A percentile compares a stretch with the other conserved stretches of the same genome.
These are phyloP conservation scores for Ophion obscuratus DNA, from an alignment of 2,888 invertebrate genomes.

Conservation along the genomic window DNA sequence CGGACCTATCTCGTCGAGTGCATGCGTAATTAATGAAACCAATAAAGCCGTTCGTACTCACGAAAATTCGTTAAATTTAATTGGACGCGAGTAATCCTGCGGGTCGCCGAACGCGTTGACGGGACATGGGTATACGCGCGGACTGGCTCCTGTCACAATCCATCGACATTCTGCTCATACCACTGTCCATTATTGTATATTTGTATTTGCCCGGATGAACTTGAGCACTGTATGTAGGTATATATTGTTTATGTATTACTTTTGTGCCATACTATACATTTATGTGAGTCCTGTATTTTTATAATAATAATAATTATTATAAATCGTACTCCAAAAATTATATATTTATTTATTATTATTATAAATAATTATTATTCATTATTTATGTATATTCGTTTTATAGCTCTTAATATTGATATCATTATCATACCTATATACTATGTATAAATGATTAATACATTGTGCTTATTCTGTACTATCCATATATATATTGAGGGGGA, in stretches of 20 bases:
- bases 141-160: constrained; percentile 15
- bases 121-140: constrained; percentile 17
- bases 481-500: no score
- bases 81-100: constrained; percentile 81
- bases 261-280: not conserved
- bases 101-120: constrained; percentile 58
- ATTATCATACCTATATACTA: no score
- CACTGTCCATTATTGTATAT: not conserved
- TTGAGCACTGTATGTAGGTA: not conserved
- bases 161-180: constrained; percentile 24
- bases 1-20: constrained; percentile 65
- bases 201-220: not conserved
- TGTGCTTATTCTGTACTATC: no score
- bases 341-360: no score
- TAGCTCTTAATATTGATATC: no score
- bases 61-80: constrained; percentile 83
- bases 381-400: no score
- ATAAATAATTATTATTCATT: no score
- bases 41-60: constrained; percentile 79
- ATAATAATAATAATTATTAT: not conserved
- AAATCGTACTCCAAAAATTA: not conserved
- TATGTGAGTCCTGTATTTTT: no score
- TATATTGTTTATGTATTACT: not conserved
- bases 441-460: no score
- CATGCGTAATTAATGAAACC: constrained; percentile 83